Conservation (phyloP, 2,797 vertebrate genomes). For the Crocodylus rhombifer region DNA sequence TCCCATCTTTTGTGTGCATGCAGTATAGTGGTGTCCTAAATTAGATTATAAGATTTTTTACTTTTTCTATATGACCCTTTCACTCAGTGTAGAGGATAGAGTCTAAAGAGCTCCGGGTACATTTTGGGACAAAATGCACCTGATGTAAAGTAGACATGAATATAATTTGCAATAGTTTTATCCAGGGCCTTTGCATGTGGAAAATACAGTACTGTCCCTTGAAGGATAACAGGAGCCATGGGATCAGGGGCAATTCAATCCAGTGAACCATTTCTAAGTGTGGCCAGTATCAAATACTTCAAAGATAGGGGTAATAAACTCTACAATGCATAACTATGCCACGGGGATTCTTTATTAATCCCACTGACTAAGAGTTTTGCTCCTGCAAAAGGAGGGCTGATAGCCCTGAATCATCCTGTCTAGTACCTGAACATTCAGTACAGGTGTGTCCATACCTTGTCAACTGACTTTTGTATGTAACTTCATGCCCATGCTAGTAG, state of each 20-base stretch:
- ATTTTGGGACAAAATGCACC: neutral
- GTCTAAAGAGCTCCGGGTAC: neutral
- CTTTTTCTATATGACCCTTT: neutral
- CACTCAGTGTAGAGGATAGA: neutral
- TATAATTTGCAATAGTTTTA: neutral
- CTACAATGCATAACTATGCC: neutral
- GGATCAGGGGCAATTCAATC: neutral
- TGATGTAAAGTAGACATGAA: neutral
- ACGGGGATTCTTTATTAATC: neutral
- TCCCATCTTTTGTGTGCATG: neutral
- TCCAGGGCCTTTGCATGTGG: neutral
- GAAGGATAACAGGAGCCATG: neutral
- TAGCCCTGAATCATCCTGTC: neutral
- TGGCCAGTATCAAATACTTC: neutral
- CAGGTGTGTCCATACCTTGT: too few species aligned
- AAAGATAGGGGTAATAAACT: too few species aligned
- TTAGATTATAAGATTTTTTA: neutral
- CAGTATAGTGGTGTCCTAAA: neutral
- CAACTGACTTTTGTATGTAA: neutral
- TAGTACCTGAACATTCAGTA: neutral
- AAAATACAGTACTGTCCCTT: neutral
- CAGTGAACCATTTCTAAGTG: neutral
- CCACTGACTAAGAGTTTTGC: neutral
- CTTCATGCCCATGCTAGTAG: neutral
- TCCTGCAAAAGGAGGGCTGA: neutral